Conservation (phyloP, 2,113 vertebrate species). For the Corythoichthys intestinalis region DNA sequence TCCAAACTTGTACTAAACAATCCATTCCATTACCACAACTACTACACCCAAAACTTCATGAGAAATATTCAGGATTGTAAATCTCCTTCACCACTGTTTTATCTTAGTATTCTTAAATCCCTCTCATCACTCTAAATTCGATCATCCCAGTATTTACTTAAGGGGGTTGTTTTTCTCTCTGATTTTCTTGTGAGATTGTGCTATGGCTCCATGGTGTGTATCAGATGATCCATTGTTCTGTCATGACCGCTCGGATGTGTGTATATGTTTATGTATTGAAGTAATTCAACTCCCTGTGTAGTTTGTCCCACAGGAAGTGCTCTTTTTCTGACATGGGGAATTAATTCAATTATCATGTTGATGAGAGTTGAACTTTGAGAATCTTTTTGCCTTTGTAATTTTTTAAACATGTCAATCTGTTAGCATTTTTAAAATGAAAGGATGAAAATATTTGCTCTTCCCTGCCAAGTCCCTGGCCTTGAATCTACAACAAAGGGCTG, state of each 20-base stretch:
- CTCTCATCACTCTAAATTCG: constrained; percentile 31
- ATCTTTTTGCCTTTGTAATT: constrained; percentile 53
- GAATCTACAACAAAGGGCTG: constrained; percentile 43
- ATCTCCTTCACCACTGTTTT: constrained; percentile 23
- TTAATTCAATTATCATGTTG: constrained; percentile 62
- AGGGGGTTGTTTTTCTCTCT: constrained; percentile 42
- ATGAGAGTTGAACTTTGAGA: constrained; percentile 45
- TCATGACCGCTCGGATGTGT: constrained; percentile 19
- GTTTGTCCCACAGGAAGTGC: constrained; percentile 41
- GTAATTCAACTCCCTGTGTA: constrained; percentile 41
- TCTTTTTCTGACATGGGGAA: constrained; percentile 37
- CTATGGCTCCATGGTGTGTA: constrained; percentile 36
- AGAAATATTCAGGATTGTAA: constrained; percentile 22
- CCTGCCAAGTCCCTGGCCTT: constrained; percentile 40
- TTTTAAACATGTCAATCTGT: constrained; percentile 56
- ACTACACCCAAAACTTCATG: constrained; percentile 28
- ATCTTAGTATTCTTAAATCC: constrained; percentile 22
- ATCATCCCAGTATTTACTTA: background rate
- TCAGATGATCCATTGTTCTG: constrained; percentile 36
- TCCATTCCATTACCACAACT: constrained; percentile 16
- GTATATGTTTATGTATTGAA: constrained; percentile 28
- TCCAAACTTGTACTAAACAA: constrained; percentile 35
- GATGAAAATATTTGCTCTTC: constrained; percentile 38
- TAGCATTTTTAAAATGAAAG: constrained; percentile 52
- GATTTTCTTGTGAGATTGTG: constrained; percentile 21